Evolutionary conservation across 1,140 invertebrate genomes (phyloP).

Genomic region (Zaprionus africanus): DNA sequence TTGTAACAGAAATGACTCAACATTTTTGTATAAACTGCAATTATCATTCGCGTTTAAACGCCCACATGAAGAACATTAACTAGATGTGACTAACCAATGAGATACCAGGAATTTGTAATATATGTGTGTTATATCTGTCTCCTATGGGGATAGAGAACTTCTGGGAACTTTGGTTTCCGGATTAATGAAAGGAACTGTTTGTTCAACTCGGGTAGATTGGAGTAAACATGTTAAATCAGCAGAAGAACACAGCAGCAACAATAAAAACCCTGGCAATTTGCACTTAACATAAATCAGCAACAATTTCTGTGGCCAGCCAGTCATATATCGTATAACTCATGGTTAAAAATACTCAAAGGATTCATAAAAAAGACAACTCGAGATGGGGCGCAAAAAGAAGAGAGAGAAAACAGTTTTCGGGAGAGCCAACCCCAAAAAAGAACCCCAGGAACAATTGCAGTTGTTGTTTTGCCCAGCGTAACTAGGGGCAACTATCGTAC

Average conservation of each 20-base stretch:
- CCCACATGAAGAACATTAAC: neutral
- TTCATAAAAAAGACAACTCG: slow-evolving; percentile 57
- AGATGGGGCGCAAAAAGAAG: neutral
- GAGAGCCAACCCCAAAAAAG: neutral
- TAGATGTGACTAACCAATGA: no score
- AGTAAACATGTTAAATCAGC: neutral
- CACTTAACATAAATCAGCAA: slow-evolving; percentile 69
- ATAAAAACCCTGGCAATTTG: slow-evolving; percentile 40
- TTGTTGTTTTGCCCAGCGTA: slow-evolving; percentile 62
- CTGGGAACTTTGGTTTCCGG: neutral
- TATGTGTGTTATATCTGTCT: neutral
- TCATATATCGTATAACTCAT: slow-evolving; percentile 66
- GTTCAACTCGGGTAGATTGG: neutral
- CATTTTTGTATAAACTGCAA: no score
- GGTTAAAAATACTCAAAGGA: slow-evolving; percentile 74
- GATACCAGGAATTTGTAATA: neutral
- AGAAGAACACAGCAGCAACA: neutral
- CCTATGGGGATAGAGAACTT: neutral
- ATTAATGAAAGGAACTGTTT: slow-evolving; percentile 6
- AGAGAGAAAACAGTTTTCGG: slow-evolving; percentile 21
- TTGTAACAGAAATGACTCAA: no score
- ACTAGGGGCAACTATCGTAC: slow-evolving; percentile 66
- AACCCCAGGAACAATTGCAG: slow-evolving; percentile 1
- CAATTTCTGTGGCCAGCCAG: slow-evolving; percentile 51
- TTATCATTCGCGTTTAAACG: no score